A percentile compares a stretch with the other conserved stretches of the same genome.
Evolutionary conservation across 2,113 vertebrate genomes (phyloP).

Genomic region (Stigmatopora nigra): DNA sequence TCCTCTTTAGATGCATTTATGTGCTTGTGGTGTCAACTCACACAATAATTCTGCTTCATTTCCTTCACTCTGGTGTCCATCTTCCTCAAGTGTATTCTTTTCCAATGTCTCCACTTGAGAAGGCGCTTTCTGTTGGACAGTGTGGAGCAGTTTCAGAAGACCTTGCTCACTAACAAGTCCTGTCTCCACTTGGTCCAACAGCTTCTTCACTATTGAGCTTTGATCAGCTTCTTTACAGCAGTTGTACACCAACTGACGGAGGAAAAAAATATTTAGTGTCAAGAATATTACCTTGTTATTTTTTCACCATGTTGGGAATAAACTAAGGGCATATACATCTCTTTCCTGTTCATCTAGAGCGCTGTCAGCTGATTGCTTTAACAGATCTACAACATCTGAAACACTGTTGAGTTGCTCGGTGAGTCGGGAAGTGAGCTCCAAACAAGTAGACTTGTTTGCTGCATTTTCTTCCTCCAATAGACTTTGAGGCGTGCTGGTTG

Average conservation of each 20-base stretch:
- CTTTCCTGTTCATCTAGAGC: slow-evolving; percentile 59
- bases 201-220: slow-evolving; percentile 52
- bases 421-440: slow-evolving; percentile 63
- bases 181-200: slow-evolving; percentile 64
- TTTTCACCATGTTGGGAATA: background rate
- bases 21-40: background rate
- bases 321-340: slow-evolving; percentile 58
- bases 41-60: background rate
- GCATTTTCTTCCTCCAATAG: background rate
- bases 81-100: background rate
- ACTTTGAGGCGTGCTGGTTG: background rate
- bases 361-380: slow-evolving; percentile 64
- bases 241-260: slow-evolving; percentile 68
- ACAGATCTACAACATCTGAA: slow-evolving; percentile 64
- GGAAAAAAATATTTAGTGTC: background rate
- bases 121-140: slow-evolving; percentile 47
- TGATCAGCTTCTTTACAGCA: slow-evolving; percentile 69
- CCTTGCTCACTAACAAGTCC: slow-evolving; percentile 63
- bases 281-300: no score
- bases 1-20: background rate
- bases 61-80: slow-evolving; percentile 14
- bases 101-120: slow-evolving; percentile 57
- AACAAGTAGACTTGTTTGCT: slow-evolving; percentile 28
- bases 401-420: slow-evolving; percentile 62
- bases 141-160: slow-evolving; percentile 67